Conservation (phyloP, 2,113 vertebrate genomes). For the Brevimyrus niger region DNA sequence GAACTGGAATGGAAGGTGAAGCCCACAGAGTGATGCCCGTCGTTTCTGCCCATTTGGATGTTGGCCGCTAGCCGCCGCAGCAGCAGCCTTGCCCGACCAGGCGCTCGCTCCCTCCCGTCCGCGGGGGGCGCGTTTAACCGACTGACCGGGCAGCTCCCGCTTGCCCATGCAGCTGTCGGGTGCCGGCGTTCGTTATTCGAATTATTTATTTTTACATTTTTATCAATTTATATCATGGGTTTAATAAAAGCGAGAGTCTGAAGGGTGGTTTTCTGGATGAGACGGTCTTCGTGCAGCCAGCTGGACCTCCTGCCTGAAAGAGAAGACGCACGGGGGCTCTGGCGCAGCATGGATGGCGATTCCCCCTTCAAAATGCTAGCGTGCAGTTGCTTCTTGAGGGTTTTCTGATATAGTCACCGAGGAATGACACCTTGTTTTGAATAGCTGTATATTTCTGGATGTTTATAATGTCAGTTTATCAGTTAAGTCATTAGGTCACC, state of each 20-base stretch:
- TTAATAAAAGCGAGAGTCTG: not conserved
- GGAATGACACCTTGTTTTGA: constrained; percentile 27
- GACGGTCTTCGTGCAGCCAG: not conserved
- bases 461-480: constrained; percentile 18
- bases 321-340: too few relatives aligned
- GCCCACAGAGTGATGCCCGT: not conserved
- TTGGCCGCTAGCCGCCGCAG: not conserved
- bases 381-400: constrained; percentile 21
- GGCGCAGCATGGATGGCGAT: not conserved
- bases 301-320: not conserved
- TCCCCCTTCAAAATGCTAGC: not conserved
- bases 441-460: constrained; percentile 4
- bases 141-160: not conserved
- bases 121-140: not conserved
- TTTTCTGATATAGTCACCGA: constrained; percentile 20
- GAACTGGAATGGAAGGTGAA: not conserved
- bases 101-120: not conserved
- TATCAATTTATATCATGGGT: not conserved
- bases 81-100: not conserved
- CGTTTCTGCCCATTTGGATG: not conserved
- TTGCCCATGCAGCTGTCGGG: not conserved
- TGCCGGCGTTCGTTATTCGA: not conserved
- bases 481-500: constrained; percentile 18
- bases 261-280: not conserved
- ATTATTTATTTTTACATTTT: constrained; percentile 4